Evolutionary conservation across 1,140 invertebrate genomes (phyloP), one percentile per base, ranked within the genome.

Genomic region (Drosophila ambigua): DNA sequence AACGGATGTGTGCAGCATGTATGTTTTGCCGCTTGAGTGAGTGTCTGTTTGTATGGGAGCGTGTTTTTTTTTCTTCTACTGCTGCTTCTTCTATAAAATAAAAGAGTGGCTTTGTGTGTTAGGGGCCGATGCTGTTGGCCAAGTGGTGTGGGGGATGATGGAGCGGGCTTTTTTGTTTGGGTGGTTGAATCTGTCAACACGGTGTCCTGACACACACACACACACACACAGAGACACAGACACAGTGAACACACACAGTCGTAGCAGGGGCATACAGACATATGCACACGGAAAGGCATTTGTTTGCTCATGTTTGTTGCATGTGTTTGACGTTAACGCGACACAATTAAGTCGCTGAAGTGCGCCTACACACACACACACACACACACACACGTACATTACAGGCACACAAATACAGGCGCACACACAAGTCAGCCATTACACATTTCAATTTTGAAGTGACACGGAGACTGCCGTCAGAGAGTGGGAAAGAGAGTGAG

Each of bases 321-420:
- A 85, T 85, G 82, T 85, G 82, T 85, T 87, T 85, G 82, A 85
- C 82, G 82, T 85, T 85, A 87, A 85, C 82, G 84, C 82, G 82
- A 87, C 82, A 85, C 82, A 85, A 85, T 85, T 85, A 85, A 85
- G 82, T 85, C 82, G 82, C 78, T 87, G 82, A 85, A 85, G 82
- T 87, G 82, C 82, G 78, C 77, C 78, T 71, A 81, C 63, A 76
- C 79, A 69, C 26, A 72, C 61, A 69, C 35, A 51, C 26, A 58
- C 9, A 49, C 39, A 35, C 31, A 31, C 59, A 39, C 26, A 44
- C 61, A 64, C n/a, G 51, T 23, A 62, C 13, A 41, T n/a, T 23
- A 28, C 15, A 41, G 51, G 31, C 41, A 39, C 9, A 66, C 51
- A 72, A 0, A 16, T 23, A 28, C 15, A 41, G 51, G 31, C 41